Evolutionary conservation across 1,140 invertebrate genomes (phyloP), one percentile per base, ranked within the genome.

Genomic region (Ceratina calcarata): DNA sequence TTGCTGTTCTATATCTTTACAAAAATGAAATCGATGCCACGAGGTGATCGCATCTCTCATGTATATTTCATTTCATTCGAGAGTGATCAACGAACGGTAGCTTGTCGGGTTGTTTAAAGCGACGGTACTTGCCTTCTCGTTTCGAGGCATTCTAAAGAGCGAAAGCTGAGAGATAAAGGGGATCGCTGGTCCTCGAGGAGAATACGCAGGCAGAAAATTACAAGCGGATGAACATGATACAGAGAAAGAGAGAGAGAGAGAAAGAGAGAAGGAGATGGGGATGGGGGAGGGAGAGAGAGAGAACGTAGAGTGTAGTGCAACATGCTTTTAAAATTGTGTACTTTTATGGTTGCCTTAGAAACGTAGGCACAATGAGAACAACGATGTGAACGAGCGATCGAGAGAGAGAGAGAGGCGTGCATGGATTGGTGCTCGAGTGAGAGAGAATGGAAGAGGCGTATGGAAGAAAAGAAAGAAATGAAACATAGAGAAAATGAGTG

Each of bases 291-390:
- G 67, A 67, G 57, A 66, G 58, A 57, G 66, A 78, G 60, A 67
- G 66, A 73, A 57, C 55, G 20, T 64, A 64, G 68, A 72, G 13
- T 13, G 20, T 71, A 78, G 60, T 37, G 45, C 60, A 71, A 72
- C 45, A 51, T 18, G 65, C 24, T 16, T 77, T 77, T 69, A 51
- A 18, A 57, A 77, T 69, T 69, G 69, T 55, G 55, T 49, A 58
- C 27, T 22, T 53, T 58, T 71, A 71, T 78, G 45, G 73, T 70
- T 37, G 51, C 58, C 45, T 10, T 64, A 72, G 67, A 71, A 24
- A 78, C 20, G 69, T 85, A 71, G 81, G 82, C 71, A 86, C 74
- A 86, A 78, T 74, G 49, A 65, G 70, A 81, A 6, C 55, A 57
- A 57, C 37, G 10, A 45, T 45, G 37, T 45, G 37, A 45, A 45